Percentiles rank a stretch among this genome's conserved stretches.
These are phyloP conservation scores for Dolichopus griseipennis DNA, from an alignment of 2,888 invertebrate genomes.

Conservation along the genomic window DNA sequence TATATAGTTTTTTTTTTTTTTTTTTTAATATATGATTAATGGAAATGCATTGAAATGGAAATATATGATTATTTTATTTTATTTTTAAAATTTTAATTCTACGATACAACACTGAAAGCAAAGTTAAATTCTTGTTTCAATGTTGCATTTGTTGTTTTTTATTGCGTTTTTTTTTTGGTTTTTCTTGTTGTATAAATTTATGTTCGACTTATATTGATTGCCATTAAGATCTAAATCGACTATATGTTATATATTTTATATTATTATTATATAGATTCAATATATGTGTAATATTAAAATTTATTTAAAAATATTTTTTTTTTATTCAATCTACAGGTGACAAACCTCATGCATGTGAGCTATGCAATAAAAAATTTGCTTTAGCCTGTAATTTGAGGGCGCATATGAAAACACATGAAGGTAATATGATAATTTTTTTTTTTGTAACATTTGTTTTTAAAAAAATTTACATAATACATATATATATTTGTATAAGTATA, in stretches of 20 bases:
- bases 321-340: constrained; percentile 50
- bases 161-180: background rate
- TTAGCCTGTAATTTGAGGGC: constrained; percentile 63
- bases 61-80: background rate
- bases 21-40: background rate
- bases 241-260: background rate
- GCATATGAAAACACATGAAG: constrained; percentile 66
- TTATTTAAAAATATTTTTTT: constrained; percentile 20
- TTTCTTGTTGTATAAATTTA: constrained; percentile 15
- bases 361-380: constrained; percentile 64
- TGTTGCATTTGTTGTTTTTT: too few species aligned
- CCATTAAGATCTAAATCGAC: background rate
- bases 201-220: constrained; percentile 16
- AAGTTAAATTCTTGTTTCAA: background rate
- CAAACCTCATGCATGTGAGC: constrained; percentile 61
- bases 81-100: background rate
- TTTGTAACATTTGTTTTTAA: too few species aligned
- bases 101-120: background rate
- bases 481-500: background rate
- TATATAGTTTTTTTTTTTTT: too few species aligned
- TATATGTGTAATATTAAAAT: background rate
- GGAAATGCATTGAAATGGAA: constrained; percentile 6
- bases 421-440: constrained; percentile 37
- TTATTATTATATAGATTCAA: background rate
- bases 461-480: background rate